A percentile compares a stretch with the other conserved stretches of the same genome.
phyloP scores from a whole-genome alignment of 2,797 vertebrate species.

The Mormyrus hasselquistii region DNA sequence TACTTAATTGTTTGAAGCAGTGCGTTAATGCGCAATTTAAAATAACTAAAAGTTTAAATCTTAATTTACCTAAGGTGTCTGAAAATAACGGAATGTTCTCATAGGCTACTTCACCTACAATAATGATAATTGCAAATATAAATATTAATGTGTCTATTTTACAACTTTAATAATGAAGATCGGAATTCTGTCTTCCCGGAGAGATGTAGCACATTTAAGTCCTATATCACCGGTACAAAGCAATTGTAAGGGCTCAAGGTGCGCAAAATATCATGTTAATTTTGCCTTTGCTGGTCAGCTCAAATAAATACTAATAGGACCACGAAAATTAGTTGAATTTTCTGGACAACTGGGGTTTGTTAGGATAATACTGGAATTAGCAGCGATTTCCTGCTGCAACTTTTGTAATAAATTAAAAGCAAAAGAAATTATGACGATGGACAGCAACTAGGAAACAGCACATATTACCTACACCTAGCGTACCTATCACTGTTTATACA shows the following conservation, averaged over 20 bases:
- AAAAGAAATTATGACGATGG: neutral
- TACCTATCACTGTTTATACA: neutral
- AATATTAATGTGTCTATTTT: slow-evolving; percentile 10
- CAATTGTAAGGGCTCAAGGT: neutral
- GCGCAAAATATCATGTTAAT: neutral
- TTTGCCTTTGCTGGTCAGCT: neutral
- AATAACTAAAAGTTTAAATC: neutral
- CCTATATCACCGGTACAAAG: neutral
- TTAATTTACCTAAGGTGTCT: neutral
- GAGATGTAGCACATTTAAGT: neutral
- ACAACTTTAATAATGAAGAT: slow-evolving; percentile 7
- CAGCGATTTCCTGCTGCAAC: neutral
- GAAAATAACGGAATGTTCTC: neutral
- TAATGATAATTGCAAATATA: slow-evolving; percentile 1
- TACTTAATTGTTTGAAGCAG: neutral
- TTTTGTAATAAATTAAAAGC: neutral
- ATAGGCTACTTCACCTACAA: neutral
- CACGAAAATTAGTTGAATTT: neutral
- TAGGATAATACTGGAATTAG: neutral
- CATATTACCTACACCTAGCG: neutral
- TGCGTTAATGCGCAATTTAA: neutral
- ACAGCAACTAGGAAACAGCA: neutral
- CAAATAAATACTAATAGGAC: neutral
- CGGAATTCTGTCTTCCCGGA: neutral
- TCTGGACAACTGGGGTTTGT: neutral